Evolutionary conservation across 2,113 vertebrate genomes (phyloP), one percentile per base, ranked within the genome.

Genomic region (Tauraco erythrolophus): DNA sequence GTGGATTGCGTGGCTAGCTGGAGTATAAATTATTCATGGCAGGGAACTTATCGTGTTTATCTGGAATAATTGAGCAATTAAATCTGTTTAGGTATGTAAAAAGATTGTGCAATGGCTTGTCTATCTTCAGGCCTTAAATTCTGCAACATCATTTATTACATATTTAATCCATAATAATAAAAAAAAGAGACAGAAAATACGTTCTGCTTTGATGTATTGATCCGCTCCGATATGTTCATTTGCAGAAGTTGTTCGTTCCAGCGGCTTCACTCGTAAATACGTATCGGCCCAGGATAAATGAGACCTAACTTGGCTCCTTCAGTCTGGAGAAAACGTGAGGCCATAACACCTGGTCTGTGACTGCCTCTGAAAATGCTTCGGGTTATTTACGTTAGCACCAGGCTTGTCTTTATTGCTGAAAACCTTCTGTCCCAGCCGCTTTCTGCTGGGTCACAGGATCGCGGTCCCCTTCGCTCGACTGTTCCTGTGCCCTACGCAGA

Each of bases 51-150:
- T 89, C 93, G 0, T 96, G 93, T 96, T 95, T 96, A 96, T 97
- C 96, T 94, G 87, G 77, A 96, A 93, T 96, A 96, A 96, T 82
- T 91, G 92, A 84, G 94, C 94, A 93, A 97, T 96, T 97, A 96
- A 96, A 71, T 93, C 93, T 91, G 77, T 91, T 95, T 96, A 96
- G 94, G 87, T 96, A 94, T 84, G 94, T 92, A 91, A 96, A 96
- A 96, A 91, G 86, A 92, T 91, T 72, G 68, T 82, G 77, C 89
- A 89, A 28, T 75, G 80, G 45, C 87, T 96, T 93, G 93, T 95
- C 94, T 96, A 4, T 91, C 93, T 96, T 89, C 77, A 51, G 84
- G 94, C 93, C 84, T 80, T 94, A 68, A 51, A 78, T 88, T 82
- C 69, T 94, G 74, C 84, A 48, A 39, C 35, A 84, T 19, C 58